Conservation (phyloP, 2,797 vertebrate species). For the Hydrolagus colliei region DNA sequence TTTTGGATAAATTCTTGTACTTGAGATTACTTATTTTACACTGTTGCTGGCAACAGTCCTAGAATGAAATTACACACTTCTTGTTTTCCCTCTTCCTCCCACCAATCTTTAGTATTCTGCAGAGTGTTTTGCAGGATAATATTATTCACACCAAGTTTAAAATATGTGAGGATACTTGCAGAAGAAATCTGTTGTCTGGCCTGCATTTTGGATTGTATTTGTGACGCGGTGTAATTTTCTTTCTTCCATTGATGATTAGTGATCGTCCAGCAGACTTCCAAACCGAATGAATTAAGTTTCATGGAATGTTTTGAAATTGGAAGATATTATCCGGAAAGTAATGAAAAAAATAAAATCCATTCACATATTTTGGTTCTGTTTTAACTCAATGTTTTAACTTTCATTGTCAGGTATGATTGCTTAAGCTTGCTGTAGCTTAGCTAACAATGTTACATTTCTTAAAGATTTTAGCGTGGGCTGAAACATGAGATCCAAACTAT, state of each 20-base stretch:
- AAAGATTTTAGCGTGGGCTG: not conserved
- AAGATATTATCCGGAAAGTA: constrained; percentile 12
- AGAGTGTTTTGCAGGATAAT: not conserved
- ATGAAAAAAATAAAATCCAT: constrained; percentile 32
- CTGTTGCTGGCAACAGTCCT: constrained; percentile 31
- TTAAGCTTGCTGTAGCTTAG: not conserved
- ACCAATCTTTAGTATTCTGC: not conserved
- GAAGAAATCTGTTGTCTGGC: not conserved
- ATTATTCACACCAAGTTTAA: not conserved
- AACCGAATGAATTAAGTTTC: constrained; percentile 18
- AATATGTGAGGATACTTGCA: not conserved
- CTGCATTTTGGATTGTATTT: constrained; percentile 6
- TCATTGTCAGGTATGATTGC: not conserved
- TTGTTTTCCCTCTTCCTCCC: too few relatives aligned
- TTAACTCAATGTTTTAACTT: constrained; percentile 14
- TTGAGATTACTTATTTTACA: constrained; percentile 11
- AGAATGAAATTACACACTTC: not conserved
- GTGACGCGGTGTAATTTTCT: constrained; percentile 4
- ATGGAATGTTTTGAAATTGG: constrained; percentile 18
- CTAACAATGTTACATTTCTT: not conserved
- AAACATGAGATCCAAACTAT: not conserved
- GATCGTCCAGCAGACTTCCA: not conserved
- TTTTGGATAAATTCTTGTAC: constrained; percentile 28
- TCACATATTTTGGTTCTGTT: constrained; percentile 20
- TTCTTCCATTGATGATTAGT: constrained; percentile 21